Evolutionary conservation across 1,140 invertebrate genomes (phyloP), one percentile per base, ranked within the genome.

Genomic region (Reticulitermes speratus): DNA sequence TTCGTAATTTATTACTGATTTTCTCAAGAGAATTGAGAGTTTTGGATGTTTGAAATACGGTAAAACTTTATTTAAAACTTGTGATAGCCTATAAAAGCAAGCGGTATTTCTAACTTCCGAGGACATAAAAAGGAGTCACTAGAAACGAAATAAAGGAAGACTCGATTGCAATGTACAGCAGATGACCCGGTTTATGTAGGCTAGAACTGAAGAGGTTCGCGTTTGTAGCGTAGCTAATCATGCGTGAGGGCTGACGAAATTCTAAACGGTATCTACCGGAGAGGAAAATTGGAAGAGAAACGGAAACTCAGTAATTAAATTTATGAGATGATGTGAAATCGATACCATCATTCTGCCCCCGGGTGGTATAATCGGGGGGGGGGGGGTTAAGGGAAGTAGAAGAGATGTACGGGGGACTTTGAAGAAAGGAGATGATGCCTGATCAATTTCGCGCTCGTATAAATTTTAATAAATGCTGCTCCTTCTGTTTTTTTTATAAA

Each of bases 261-360:
- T 55, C 52, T 55, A 55, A 55, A 55, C 65, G 65, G 65, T 30
- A 75, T 75, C 65, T 9, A 75, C 65, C 25, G n/a, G 65, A n/a
- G 65, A 75, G 65, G 65, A 75, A 75, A 75, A 75, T 75, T 25
- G 25, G n/a, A 75, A 75, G 65, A 75, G 65, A 75, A 75, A 75
- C 65, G 25, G 65, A 75, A 75, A 75, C 25, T 75, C 9, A 6
- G 65, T 75, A 75, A 75, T 75, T 75, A 75, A 75, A 75, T 75
- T 75, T 75, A 75, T 75, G 65, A 75, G 65, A 75, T 75, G 65
- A 75, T 75, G 65, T 30, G 65, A 75, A 75, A 75, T 75, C 65
- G 65, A 75, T 75, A 75, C 25, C 65, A 75, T 75, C 65, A 75
- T 30, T 75, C 25, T 75, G 65, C 65, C 65, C 65, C 59, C n/a